phyloP scores from a whole-genome alignment of 2,797 vertebrate genomes.

The Eospalax fontanierii region DNA sequence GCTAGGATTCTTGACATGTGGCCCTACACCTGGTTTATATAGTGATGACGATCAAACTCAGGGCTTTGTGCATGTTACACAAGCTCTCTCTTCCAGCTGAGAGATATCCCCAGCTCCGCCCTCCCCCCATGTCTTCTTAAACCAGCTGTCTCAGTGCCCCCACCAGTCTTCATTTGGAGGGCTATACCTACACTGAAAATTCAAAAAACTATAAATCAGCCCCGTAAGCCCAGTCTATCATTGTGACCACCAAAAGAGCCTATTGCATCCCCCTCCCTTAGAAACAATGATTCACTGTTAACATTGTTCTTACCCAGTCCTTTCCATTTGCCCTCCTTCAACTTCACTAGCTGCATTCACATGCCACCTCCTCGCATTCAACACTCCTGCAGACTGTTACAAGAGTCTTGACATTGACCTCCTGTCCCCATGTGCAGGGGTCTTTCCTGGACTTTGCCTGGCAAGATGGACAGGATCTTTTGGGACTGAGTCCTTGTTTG shows the following conservation, averaged over 20 bases:
- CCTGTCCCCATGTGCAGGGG: background rate
- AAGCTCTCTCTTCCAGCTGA: background rate
- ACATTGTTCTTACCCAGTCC: background rate
- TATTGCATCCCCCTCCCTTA: constrained; percentile 44
- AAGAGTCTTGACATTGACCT: background rate
- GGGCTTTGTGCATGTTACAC: background rate
- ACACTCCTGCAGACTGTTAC: background rate
- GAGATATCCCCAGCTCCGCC: background rate
- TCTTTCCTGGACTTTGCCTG: background rate
- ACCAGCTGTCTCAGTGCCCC: background rate
- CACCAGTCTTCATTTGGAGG: background rate
- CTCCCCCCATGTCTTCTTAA: background rate
- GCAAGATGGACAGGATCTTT: background rate
- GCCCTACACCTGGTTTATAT: background rate
- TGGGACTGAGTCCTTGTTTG: background rate
- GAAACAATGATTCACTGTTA: background rate
- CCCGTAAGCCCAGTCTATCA: background rate
- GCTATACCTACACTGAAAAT: background rate
- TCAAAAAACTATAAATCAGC: background rate
- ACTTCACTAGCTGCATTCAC: background rate
- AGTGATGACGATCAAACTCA: background rate
- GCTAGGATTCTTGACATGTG: background rate
- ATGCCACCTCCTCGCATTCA: background rate
- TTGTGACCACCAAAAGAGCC: background rate
- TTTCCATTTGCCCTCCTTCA: constrained; percentile 35